Evolutionary conservation across 2,113 vertebrate species (phyloP).

Genomic region (Merops nubicus): DNA sequence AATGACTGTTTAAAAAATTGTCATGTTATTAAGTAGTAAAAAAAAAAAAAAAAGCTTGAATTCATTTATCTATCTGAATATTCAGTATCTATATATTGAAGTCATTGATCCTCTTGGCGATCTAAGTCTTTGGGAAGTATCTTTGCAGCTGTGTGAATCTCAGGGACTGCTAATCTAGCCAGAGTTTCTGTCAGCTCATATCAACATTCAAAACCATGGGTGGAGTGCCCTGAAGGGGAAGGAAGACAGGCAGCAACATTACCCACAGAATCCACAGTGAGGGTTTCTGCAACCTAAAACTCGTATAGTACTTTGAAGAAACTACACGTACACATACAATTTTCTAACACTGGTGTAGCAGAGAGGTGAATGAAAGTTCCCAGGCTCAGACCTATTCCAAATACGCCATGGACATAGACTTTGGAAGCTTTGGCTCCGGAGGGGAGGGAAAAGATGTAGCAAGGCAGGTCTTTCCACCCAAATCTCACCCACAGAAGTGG

Average conservation of each 20-base stretch:
- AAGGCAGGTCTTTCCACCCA: not conserved
- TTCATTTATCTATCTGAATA: not conserved
- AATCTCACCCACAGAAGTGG: not conserved
- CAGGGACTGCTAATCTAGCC: not conserved
- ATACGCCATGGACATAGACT: accelerated
- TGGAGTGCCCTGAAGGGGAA: not conserved
- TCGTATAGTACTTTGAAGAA: not conserved
- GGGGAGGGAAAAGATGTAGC: not conserved
- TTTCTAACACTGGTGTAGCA: not conserved
- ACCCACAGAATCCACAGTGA: not conserved
- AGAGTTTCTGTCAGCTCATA: not conserved
- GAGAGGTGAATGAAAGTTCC: not conserved
- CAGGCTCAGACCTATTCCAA: not conserved
- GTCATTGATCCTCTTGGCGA: not conserved
- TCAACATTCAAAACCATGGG: not conserved
- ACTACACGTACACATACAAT: not conserved
- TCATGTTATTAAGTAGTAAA: not conserved
- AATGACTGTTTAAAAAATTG: not conserved
- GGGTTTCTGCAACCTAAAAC: not conserved
- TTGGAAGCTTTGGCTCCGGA: not conserved
- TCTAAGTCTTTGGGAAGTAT: not conserved
- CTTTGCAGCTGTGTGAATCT: not conserved
- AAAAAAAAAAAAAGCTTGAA: not conserved
- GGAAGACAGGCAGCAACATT: not conserved
- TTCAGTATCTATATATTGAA: not conserved